Evolutionary conservation across 53 echinoderm and acorn worm genomes (phyloP).

Genomic region (Apostichopus leukothele): DNA sequence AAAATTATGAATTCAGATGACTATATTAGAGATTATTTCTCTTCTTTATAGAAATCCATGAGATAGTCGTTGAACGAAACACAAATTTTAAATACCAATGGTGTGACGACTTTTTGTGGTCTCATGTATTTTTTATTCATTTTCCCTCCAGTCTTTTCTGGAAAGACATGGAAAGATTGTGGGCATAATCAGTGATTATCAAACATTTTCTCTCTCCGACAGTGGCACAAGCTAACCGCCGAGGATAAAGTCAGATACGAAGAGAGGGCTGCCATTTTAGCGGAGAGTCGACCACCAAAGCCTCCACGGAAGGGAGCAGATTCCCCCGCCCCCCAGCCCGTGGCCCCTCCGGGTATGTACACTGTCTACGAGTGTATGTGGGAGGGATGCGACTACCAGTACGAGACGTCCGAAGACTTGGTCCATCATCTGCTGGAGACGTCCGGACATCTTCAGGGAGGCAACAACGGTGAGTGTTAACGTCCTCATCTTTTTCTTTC

Average conservation of each 20-base stretch:
- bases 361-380: conserved; percentile 85
- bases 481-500: too few species aligned
- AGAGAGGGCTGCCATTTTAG: conserved; percentile 77
- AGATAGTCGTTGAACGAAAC: too few species aligned
- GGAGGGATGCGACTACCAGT: conserved; percentile 94
- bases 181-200: too few species aligned
- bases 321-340: conserved; percentile 31
- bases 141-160: too few species aligned
- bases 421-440: conserved; percentile 66
- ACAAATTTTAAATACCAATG: too few species aligned
- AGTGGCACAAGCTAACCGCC: conserved; percentile 88
- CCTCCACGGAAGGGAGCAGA: conserved; percentile 44
- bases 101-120: too few species aligned
- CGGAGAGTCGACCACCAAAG: conserved; percentile 58
- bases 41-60: too few species aligned
- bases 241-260: conserved; percentile 78
- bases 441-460: conserved; percentile 75
- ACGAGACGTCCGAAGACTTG: conserved; percentile 83
- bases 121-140: too few species aligned
- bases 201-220: neutral
- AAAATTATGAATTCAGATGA: too few species aligned
- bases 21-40: too few species aligned
- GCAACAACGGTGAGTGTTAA: neutral
- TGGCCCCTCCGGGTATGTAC: conserved; percentile 59
- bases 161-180: too few species aligned